Evolutionary conservation across 2,888 invertebrate species (phyloP).

Genomic region (Tetragonisca angustula): DNA sequence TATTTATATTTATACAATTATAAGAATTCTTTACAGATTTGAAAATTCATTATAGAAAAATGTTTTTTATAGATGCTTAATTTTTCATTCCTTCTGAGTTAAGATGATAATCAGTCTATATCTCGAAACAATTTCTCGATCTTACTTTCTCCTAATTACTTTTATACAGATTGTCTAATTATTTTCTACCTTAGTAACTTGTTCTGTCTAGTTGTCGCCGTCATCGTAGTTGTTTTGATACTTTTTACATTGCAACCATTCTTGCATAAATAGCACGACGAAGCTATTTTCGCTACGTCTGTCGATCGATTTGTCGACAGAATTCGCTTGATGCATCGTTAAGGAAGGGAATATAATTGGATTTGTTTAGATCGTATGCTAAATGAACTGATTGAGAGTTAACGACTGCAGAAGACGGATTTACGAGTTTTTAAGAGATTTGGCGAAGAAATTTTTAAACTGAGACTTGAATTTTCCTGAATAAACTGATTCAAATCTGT

Average conservation of each 20-base stretch:
- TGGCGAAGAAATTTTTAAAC: not conserved
- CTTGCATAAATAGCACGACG: conserved; percentile 24
- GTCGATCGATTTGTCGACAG: conserved; percentile 27
- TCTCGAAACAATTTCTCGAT: not conserved
- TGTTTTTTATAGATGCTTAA: too few relatives aligned
- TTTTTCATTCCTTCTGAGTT: not conserved
- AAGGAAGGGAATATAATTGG: not conserved
- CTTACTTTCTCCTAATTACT: not conserved
- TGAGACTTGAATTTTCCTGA: not conserved
- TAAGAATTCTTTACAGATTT: too few relatives aligned
- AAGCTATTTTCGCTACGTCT: conserved; percentile 28
- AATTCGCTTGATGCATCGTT: not conserved
- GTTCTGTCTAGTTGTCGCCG: not conserved
- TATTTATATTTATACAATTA: too few relatives aligned
- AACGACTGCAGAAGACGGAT: not conserved
- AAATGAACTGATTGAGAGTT: not conserved
- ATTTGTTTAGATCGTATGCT: conserved; percentile 6
- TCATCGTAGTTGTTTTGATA: not conserved
- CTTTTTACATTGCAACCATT: conserved; percentile 26
- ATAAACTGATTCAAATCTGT: not conserved
- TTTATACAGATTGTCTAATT: conserved; percentile 2
- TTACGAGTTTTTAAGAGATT: not conserved
- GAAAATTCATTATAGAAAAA: too few relatives aligned
- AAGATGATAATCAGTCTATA: not conserved
- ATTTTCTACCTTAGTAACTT: not conserved